Evolutionary conservation across 2,888 invertebrate species (phyloP).

Genomic region (Brenthis hecate): DNA sequence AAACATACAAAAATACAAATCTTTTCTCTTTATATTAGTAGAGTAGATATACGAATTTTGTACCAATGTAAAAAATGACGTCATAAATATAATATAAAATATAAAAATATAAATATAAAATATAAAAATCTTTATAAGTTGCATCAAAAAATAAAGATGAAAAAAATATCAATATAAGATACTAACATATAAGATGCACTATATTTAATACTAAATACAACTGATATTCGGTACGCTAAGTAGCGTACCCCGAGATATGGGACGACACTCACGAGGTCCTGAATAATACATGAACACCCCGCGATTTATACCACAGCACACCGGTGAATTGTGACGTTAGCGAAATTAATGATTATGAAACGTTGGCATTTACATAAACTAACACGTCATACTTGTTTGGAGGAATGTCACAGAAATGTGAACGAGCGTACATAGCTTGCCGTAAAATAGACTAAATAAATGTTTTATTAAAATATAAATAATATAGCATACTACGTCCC

Average conservation of each 20-base stretch:
- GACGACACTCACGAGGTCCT: conserved; percentile 56
- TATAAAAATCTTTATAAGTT: too few species aligned
- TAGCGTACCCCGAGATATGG: conserved; percentile 58
- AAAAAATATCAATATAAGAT: too few species aligned
- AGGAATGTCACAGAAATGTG: conserved; percentile 24
- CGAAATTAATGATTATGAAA: conserved; percentile 45
- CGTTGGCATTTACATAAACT: conserved; percentile 39
- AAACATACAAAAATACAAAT: too few species aligned
- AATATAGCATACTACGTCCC: too few species aligned
- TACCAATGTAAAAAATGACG: too few species aligned
- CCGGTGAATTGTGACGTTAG: conserved; percentile 42
- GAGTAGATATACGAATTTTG: too few species aligned
- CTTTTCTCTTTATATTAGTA: too few species aligned
- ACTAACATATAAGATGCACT: too few species aligned
- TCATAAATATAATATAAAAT: too few species aligned
- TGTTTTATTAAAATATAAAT: too few species aligned
- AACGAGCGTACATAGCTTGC: background rate
- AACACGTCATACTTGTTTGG: conserved; percentile 39
- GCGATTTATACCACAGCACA: conserved; percentile 55
- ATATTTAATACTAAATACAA: conserved; percentile 12
- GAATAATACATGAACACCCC: conserved; percentile 67
- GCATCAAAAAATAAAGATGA: too few species aligned
- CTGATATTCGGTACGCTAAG: conserved; percentile 31
- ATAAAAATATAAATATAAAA: too few species aligned
- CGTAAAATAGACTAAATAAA: background rate